These are phyloP conservation scores for Stichopus horrens DNA, from an alignment of 53 echinoderm and acorn worm species.

Conservation along the genomic window DNA sequence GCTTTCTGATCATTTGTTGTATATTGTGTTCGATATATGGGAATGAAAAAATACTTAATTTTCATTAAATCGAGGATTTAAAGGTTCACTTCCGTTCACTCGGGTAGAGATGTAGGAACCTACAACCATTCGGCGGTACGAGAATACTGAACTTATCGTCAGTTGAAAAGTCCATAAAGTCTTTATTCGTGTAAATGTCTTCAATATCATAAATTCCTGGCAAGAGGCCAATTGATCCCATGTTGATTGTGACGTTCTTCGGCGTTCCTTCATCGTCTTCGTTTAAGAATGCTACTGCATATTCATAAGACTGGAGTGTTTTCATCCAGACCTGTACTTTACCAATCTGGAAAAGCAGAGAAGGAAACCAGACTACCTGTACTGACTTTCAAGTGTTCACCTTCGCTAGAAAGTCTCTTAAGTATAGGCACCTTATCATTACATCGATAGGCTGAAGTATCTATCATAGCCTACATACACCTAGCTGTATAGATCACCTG, in stretches of 20 bases:
- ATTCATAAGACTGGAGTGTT: constrained; percentile 24
- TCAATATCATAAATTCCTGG: constrained; percentile 62
- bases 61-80: neutral
- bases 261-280: constrained; percentile 46
- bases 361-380: neutral
- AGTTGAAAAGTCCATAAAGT: constrained; percentile 59
- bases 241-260: constrained; percentile 40
- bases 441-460: too few relatives aligned
- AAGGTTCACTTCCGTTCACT: constrained; percentile 40
- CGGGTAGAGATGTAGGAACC: constrained; percentile 57
- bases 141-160: constrained; percentile 53
- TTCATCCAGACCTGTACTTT: constrained; percentile 54
- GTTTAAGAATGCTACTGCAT: constrained; percentile 49
- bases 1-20: neutral
- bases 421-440: too few relatives aligned
- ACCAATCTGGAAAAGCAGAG: constrained; percentile 44
- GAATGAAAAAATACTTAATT: neutral
- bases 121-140: constrained; percentile 61
- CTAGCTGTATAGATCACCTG: too few relatives aligned
- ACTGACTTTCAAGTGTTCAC: too few relatives aligned
- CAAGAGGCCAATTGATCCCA: constrained; percentile 26
- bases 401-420: too few relatives aligned
- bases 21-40: neutral
- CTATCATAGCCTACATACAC: too few relatives aligned
- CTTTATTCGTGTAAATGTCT: constrained; percentile 52